Percentiles rank a stretch among this genome's conserved stretches.
Conservation (phyloP, 2,888 invertebrate genomes). For the Philereme vetulata region DNA sequence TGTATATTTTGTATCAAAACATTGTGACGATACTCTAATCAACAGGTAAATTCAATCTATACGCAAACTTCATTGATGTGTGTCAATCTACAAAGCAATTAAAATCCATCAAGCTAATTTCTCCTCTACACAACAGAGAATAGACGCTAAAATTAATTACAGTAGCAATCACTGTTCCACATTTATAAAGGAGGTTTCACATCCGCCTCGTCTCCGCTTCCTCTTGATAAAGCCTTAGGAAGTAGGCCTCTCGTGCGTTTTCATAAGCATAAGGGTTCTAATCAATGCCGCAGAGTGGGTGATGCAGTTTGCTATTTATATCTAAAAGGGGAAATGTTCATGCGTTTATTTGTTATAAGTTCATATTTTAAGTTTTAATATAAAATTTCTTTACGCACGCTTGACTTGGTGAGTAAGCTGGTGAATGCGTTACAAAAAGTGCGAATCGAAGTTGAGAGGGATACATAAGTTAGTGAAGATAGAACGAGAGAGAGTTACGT, state of each 20-base stretch:
- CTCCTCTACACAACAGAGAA: slow-evolving; percentile 4
- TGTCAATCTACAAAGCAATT: slow-evolving; percentile 24
- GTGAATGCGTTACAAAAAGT: too few species aligned
- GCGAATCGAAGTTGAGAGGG: too few species aligned
- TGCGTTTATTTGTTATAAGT: too few species aligned
- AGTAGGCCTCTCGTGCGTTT: slow-evolving; percentile 15
- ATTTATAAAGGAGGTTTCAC: slow-evolving; percentile 35
- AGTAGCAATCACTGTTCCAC: slow-evolving; percentile 13
- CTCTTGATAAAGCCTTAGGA: slow-evolving; percentile 39
- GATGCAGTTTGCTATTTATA: slow-evolving; percentile 26
- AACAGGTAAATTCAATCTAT: slow-evolving; percentile 21
- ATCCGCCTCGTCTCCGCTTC: slow-evolving; percentile 55
- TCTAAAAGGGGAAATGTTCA: slow-evolving; percentile 1
- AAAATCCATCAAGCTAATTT: slow-evolving; percentile 16
- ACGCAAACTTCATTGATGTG: slow-evolving; percentile 15
- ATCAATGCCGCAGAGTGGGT: slow-evolving; percentile 24
- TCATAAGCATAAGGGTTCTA: slow-evolving; percentile 16
- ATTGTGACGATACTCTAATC: slow-evolving; percentile 2
- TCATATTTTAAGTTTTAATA: too few species aligned
- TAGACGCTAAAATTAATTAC: slow-evolving; percentile 17
- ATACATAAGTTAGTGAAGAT: too few species aligned
- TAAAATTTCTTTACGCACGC: too few species aligned
- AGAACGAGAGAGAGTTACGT: too few species aligned
- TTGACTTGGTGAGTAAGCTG: too few species aligned
- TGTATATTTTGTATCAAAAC: not conserved